Evolutionary conservation across 2,888 invertebrate genomes (phyloP), one percentile per base, ranked within the genome.

Genomic region (Suillia variegata): DNA sequence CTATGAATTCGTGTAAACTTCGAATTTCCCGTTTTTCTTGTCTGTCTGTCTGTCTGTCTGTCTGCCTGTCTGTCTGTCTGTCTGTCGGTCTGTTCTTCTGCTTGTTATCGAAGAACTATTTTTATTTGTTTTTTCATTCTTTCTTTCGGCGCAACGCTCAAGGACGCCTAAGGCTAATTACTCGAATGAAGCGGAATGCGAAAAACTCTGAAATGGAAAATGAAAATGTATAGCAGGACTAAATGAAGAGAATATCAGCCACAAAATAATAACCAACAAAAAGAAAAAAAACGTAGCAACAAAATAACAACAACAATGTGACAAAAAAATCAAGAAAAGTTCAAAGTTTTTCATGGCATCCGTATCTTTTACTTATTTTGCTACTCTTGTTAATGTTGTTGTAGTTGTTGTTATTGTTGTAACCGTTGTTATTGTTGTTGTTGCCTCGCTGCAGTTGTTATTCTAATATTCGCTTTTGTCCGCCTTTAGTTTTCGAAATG

Each of bases 401-500:
- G 15, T 47, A 24, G 15, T 26, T 34, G 20, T 20, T 45, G 22
- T 26, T 17, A 42, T 48, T n/a, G 12, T 26, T 55, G 42, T 34
- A n/a, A 10, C 38, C 38, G 18, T 20, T 45, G 18, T 45, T 33
- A 34, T n/a, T 59, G n/a, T n/a, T n/a, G n/a, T n/a, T n/a, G 48
- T 47, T 31, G 8, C n/a, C 22, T 24, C 31, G 34, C 52, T 54
- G 45, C 17, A 20, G 56, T 47, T 58, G 59, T 62, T 57, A 48
- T 59, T 52, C 58, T 59, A 60, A 51, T 63, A 45, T 61, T 59
- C 55, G 55, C 52, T 63, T 67, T 69, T 60, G 61, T 48, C 22
- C 59, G 65, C 52, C 31, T 67, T 66, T 65, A 22, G 13, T n/a
- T 38, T 66, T 62, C 62, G 59, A 47, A 62, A 63, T 58, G 69